phyloP scores from a whole-genome alignment of 2,797 vertebrate genomes.

The Gymnodraco acuticeps region DNA sequence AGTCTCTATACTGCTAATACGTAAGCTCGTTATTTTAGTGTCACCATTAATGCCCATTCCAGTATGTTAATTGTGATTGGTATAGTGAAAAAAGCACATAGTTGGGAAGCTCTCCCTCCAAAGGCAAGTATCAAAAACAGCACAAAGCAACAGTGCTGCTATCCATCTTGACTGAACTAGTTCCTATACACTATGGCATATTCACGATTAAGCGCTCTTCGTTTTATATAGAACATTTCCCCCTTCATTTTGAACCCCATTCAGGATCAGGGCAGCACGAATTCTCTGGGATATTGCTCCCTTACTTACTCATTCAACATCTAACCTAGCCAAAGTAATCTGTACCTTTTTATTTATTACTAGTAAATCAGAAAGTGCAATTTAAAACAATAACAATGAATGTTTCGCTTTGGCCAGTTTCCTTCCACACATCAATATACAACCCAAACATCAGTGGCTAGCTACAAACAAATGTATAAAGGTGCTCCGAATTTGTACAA shows the following conservation, averaged over 20 bases:
- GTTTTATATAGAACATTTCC: constrained; percentile 72
- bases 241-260: constrained; percentile 55
- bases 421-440: constrained; percentile 75
- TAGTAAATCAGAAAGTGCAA: constrained; percentile 87
- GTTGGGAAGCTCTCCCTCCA: constrained; percentile 84
- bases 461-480: constrained; percentile 81
- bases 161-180: constrained; percentile 80
- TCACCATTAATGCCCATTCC: constrained; percentile 84
- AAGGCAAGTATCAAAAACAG: constrained; percentile 89
- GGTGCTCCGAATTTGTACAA: constrained; percentile 78
- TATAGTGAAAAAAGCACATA: constrained; percentile 85
- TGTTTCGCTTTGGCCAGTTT: constrained; percentile 89
- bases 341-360: constrained; percentile 42
- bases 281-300: constrained; percentile 68
- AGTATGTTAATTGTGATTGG: constrained; percentile 79
- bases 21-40: constrained; percentile 76
- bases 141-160: constrained; percentile 84
- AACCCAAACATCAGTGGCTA: constrained; percentile 80
- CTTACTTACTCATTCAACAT: constrained; percentile 52
- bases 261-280: constrained; percentile 69
- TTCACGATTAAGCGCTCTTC: constrained; percentile 81
- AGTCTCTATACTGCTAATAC: constrained; percentile 80
- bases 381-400: constrained; percentile 83
- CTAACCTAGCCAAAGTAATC: constrained; percentile 60
- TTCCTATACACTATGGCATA: constrained; percentile 86